A percentile compares a stretch with the other conserved stretches of the same genome.
Evolutionary conservation across 2,113 vertebrate species (phyloP).

Genomic region (Columbina picui): DNA sequence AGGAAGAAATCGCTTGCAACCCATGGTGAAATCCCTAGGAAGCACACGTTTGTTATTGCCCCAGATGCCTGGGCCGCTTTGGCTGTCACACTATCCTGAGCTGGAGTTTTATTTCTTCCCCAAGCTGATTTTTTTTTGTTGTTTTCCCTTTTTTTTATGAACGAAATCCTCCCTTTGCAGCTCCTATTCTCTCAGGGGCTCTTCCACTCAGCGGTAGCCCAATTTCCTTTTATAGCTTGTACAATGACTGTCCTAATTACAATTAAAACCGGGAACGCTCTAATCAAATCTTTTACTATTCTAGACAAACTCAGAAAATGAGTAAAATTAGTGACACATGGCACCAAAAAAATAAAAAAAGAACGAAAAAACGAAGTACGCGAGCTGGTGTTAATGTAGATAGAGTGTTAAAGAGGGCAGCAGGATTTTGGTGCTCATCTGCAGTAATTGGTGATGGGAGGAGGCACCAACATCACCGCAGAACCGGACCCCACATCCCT

Average conservation of each 20-base stretch:
- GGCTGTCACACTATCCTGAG: conserved; percentile 17
- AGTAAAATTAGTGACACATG: conserved; percentile 69
- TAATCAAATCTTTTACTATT: conserved; percentile 73
- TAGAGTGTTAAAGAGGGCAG: conserved; percentile 24
- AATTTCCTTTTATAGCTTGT: conserved; percentile 71
- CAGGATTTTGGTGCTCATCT: background rate
- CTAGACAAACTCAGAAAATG: conserved; percentile 69
- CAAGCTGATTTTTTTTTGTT: background rate
- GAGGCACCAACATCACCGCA: background rate
- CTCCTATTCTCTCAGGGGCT: conserved; percentile 55
- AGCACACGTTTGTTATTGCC: background rate
- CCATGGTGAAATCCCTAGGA: background rate
- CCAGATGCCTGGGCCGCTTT: conserved; percentile 5
- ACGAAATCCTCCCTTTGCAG: conserved; percentile 13
- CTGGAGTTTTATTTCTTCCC: conserved; percentile 24
- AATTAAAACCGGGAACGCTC: conserved; percentile 60
- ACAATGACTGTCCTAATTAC: conserved; percentile 74
- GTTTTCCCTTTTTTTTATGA: background rate
- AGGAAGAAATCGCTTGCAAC: rapidly evolving
- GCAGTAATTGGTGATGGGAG: background rate
- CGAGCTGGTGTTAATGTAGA: background rate
- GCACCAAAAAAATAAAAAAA: background rate
- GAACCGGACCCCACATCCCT: background rate
- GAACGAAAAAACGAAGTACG: rapidly evolving
- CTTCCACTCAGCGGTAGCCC: conserved; percentile 61